Percentiles rank a stretch among this genome's conserved stretches.
phyloP scores from a whole-genome alignment of 2,888 invertebrate species.

The Drosophila mulleri region DNA sequence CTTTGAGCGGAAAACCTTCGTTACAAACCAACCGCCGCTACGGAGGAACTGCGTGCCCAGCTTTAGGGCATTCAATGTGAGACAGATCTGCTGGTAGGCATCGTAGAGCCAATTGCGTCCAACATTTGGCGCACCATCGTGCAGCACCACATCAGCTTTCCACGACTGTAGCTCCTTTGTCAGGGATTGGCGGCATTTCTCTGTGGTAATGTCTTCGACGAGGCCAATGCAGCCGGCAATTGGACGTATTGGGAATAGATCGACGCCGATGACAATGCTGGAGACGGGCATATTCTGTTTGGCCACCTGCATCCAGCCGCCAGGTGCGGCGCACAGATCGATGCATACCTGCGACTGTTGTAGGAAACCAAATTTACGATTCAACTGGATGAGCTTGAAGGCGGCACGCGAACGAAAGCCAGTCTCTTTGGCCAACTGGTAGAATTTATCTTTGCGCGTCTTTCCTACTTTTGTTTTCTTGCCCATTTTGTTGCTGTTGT shows the following conservation, averaged over 20 bases:
- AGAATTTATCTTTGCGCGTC: conserved; percentile 99
- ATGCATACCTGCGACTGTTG: conserved; percentile 98
- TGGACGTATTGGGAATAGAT: conserved; percentile 96
- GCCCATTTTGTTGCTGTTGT: conserved; percentile 90
- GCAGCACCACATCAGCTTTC: conserved; percentile 98
- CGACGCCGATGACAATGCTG: conserved; percentile 97
- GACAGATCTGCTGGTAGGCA: conserved; percentile 96
- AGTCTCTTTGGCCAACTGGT: conserved; percentile 99
- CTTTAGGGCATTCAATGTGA: conserved; percentile 97
- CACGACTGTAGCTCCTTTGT: conserved; percentile 95
- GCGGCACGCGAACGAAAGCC: conserved; percentile 99
- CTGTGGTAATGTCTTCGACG: conserved; percentile 98
- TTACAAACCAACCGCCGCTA: conserved; percentile 98
- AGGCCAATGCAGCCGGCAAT: conserved; percentile 96
- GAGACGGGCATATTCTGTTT: conserved; percentile 99
- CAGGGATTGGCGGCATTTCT: conserved; percentile 93
- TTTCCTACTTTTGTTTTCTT: conserved; percentile 99
- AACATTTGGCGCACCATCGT: conserved; percentile 99
- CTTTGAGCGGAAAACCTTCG: conserved; percentile 99
- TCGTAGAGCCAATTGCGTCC: conserved; percentile 98
- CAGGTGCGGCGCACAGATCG: conserved; percentile 99
- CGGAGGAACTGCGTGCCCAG: conserved; percentile 95
- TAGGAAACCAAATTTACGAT: conserved; percentile 98
- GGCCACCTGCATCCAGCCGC: conserved; percentile 99
- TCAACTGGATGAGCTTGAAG: conserved; percentile 99